Conservation (phyloP, 30 jellyfish, hydroid and myxozoan genomes). For the Nemopilema nomurai region DNA sequence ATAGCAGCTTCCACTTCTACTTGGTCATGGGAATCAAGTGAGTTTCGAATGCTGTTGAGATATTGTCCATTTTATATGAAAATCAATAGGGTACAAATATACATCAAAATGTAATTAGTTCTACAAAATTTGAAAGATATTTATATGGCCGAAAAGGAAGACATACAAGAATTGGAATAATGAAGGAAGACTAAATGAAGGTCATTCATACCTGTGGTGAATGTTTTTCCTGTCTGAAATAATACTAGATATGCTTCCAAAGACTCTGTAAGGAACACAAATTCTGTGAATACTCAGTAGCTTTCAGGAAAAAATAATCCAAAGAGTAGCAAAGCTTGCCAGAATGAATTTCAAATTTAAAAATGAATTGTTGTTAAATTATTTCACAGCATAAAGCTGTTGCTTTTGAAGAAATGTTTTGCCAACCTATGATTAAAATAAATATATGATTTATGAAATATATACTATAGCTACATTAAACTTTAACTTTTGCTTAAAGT, state of each 20-base stretch:
- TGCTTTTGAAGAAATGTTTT: too few species aligned
- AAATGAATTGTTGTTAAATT: not conserved
- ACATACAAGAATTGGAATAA: too few species aligned
- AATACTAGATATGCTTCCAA: conserved; percentile 90
- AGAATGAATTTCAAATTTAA: not conserved
- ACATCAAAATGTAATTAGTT: too few species aligned
- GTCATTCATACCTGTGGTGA: conserved; percentile 85
- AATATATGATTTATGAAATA: too few species aligned
- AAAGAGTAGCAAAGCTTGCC: not conserved
- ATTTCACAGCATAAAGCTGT: too few species aligned
- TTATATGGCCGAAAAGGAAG: too few species aligned
- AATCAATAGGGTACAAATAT: not conserved
- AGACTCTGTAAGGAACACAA: conserved; percentile 66
- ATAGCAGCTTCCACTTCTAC: conserved; percentile 99
- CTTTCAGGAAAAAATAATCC: not conserved
- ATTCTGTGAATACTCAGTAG: not conserved
- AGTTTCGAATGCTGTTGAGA: conserved; percentile 75
- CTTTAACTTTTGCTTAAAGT: too few species aligned
- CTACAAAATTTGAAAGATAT: too few species aligned
- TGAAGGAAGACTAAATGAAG: not conserved
- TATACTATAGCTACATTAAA: too few species aligned
- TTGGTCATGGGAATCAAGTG: conserved; percentile 94
- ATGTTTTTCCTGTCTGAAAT: conserved; percentile 87
- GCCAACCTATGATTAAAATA: too few species aligned
- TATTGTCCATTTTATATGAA: not conserved